Conservation (phyloP, 2,888 invertebrate genomes). For the Volucella bombylans region DNA sequence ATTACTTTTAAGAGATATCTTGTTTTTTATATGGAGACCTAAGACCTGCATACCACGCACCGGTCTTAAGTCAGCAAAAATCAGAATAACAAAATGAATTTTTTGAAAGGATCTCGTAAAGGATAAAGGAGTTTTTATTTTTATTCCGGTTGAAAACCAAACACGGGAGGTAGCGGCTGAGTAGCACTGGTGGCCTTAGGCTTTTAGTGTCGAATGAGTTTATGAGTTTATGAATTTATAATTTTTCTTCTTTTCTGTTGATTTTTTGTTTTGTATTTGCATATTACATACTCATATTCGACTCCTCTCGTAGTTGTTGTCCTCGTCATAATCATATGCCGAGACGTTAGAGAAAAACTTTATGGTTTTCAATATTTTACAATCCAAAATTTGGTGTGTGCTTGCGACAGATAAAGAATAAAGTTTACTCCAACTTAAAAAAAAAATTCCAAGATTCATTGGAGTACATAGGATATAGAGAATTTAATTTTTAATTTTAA, state of each 20-base stretch:
- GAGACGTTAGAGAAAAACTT: slow-evolving; percentile 8
- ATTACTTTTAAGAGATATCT: neutral
- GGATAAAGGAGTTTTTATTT: slow-evolving; percentile 7
- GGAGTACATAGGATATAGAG: neutral
- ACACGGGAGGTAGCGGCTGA: slow-evolving; percentile 6
- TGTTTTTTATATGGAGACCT: neutral
- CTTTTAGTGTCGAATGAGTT: slow-evolving; percentile 50
- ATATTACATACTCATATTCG: slow-evolving; percentile 5
- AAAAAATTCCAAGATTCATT: neutral
- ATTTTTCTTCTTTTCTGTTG: slow-evolving; percentile 23
- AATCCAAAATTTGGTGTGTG: slow-evolving; percentile 47
- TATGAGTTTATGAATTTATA: slow-evolving; percentile 61
- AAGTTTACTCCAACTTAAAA: slow-evolving; percentile 45
- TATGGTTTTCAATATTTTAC: slow-evolving; percentile 48
- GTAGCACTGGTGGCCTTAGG: slow-evolving; percentile 35
- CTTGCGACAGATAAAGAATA: slow-evolving; percentile 52
- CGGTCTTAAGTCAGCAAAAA: neutral
- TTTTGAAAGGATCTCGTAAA: neutral
- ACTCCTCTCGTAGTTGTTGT: no score
- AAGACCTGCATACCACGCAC: slow-evolving; percentile 11
- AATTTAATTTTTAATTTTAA: slow-evolving; percentile 27
- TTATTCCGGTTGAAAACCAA: slow-evolving; percentile 13
- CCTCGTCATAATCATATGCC: no score
- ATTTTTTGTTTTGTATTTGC: slow-evolving; percentile 11
- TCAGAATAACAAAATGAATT: neutral